Conservation (phyloP, 2,113 vertebrate species). For the Daphoenositta chrysoptera region DNA sequence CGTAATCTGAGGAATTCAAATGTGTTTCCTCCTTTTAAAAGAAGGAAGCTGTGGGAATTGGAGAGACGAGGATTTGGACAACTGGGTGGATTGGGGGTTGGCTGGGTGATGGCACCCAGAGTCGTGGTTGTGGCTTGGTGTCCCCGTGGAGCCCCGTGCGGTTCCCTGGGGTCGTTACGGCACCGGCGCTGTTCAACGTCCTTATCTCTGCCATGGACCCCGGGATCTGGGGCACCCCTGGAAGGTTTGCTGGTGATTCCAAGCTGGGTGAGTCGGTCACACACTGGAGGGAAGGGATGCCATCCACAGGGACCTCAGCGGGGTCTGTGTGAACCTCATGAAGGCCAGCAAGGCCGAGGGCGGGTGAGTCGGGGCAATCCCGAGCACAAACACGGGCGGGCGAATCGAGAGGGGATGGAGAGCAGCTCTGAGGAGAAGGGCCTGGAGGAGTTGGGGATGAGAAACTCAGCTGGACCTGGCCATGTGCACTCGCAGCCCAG, state of each 20-base stretch:
- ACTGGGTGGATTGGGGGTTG: accelerated
- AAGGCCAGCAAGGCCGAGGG: neutral
- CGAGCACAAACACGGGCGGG: accelerated
- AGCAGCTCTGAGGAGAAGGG: neutral
- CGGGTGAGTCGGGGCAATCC: neutral
- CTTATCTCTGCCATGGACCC: neutral
- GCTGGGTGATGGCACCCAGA: neutral
- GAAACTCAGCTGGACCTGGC: neutral
- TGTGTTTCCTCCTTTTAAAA: neutral
- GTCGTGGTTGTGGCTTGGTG: accelerated
- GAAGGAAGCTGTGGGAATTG: neutral
- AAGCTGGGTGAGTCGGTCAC: neutral
- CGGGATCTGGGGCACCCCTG: neutral
- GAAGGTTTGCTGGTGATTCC: neutral
- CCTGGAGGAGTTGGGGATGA: neutral
- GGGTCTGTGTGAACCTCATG: neutral
- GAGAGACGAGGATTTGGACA: neutral
- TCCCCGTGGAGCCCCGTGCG: neutral
- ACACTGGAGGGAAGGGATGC: neutral
- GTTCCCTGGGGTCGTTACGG: accelerated
- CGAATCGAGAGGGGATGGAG: accelerated
- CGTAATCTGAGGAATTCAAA: slow-evolving; percentile 10
- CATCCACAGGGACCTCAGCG: neutral
- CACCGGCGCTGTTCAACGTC: accelerated
- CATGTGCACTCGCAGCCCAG: neutral